These are phyloP conservation scores for Phalacrocorax brasilianus DNA, from an alignment of 2,113 vertebrate genomes.

Conservation along the genomic window DNA sequence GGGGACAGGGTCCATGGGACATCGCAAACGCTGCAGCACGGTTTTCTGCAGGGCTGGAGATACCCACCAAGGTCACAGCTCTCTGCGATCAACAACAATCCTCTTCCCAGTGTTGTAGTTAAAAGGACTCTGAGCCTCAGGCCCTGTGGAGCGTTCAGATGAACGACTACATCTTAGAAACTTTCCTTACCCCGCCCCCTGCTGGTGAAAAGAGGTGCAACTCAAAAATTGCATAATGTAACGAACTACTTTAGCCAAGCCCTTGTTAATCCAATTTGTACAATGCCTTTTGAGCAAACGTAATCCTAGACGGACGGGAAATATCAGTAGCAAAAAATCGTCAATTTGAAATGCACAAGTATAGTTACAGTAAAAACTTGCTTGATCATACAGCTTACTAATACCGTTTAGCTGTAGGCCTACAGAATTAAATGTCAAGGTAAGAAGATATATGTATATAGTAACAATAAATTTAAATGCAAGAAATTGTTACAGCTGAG, in stretches of 20 bases:
- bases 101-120: neutral
- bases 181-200: too few species aligned
- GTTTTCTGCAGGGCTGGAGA: neutral
- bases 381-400: neutral
- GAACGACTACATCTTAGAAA: neutral
- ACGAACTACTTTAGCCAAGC: neutral
- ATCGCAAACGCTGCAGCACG: accelerated
- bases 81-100: accelerated
- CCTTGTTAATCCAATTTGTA: constrained; percentile 6
- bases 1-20: too few species aligned
- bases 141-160: neutral
- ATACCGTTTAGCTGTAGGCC: neutral
- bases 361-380: neutral
- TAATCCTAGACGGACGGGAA: constrained; percentile 29
- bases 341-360: neutral
- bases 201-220: neutral
- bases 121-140: neutral
- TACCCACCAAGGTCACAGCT: neutral
- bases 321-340: neutral
- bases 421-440: neutral
- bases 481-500: neutral
- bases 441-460: neutral
- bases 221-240: neutral
- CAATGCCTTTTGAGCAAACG: neutral
- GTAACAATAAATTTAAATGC: neutral